Percentiles rank a stretch among this genome's conserved stretches.
Conservation (phyloP, 2,797 vertebrate genomes). For the Brotula barbata region DNA sequence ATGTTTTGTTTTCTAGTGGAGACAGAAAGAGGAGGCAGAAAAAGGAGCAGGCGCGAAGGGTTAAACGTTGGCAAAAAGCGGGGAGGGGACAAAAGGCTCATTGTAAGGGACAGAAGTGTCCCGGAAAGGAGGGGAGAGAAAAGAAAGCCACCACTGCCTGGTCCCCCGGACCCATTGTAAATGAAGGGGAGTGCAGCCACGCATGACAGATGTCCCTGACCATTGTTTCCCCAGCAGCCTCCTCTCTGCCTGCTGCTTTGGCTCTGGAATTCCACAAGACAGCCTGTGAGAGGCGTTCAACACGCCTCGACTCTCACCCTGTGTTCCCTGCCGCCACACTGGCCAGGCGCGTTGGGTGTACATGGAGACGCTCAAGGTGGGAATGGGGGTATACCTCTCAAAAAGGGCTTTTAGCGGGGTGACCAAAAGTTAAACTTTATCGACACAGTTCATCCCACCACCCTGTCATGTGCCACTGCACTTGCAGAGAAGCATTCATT, state of each 20-base stretch:
- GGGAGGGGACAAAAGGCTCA: slow-evolving; percentile 78
- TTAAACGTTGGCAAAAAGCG: slow-evolving; percentile 81
- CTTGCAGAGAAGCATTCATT: slow-evolving; percentile 3
- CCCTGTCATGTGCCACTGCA: slow-evolving; percentile 34
- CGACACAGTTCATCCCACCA: slow-evolving; percentile 50
- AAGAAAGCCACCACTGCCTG: slow-evolving; percentile 81
- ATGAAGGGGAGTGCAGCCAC: slow-evolving; percentile 80
- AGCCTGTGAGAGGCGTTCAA: slow-evolving; percentile 56
- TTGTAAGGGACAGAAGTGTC: slow-evolving; percentile 81
- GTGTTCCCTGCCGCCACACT: slow-evolving; percentile 21
- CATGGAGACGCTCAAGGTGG: slow-evolving; percentile 26
- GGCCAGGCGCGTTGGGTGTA: slow-evolving; percentile 30
- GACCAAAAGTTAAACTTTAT: slow-evolving; percentile 46
- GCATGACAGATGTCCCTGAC: slow-evolving; percentile 84
- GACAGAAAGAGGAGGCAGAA: slow-evolving; percentile 74
- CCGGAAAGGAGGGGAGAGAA: slow-evolving; percentile 80
- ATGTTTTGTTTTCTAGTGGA: slow-evolving; percentile 73
- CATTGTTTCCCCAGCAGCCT: slow-evolving; percentile 79
- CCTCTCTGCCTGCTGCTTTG: slow-evolving; percentile 75
- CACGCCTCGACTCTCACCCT: slow-evolving; percentile 28
- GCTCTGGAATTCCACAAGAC: slow-evolving; percentile 76
- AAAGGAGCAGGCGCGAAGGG: slow-evolving; percentile 79
- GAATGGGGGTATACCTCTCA: slow-evolving; percentile 25
- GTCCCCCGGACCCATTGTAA: slow-evolving; percentile 79
- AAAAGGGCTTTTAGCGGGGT: slow-evolving; percentile 44